phyloP scores from a whole-genome alignment of 2,888 invertebrate genomes.

The Carcina quercana region DNA sequence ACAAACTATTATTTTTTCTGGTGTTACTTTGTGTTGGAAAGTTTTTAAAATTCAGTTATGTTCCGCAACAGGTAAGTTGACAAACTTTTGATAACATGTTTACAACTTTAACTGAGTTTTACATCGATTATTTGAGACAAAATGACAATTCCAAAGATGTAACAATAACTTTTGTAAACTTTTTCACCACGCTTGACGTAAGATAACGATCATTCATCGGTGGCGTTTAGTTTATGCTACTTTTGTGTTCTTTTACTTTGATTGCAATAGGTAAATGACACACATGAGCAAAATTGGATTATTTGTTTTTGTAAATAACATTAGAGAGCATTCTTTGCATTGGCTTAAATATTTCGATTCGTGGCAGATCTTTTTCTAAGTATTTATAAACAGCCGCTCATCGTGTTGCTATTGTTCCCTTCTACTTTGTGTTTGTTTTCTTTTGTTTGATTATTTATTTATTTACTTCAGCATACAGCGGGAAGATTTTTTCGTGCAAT shows the following conservation, averaged over 20 bases:
- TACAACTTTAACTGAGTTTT: slow-evolving; percentile 32
- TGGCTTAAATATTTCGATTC: slow-evolving; percentile 15
- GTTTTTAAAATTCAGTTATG: slow-evolving; percentile 45
- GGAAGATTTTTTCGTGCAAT: slow-evolving; percentile 57
- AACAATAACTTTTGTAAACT: slow-evolving; percentile 50
- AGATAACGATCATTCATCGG: slow-evolving; percentile 28
- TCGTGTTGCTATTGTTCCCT: slow-evolving; percentile 13
- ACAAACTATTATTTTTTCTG: slow-evolving; percentile 42
- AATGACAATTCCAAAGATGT: slow-evolving; percentile 36
- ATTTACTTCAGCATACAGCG: slow-evolving; percentile 51
- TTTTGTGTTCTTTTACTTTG: slow-evolving; percentile 17
- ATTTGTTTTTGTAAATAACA: slow-evolving; percentile 14
- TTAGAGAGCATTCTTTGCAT: slow-evolving; percentile 17
- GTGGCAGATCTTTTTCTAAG: slow-evolving; percentile 8
- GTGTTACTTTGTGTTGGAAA: slow-evolving; percentile 31
- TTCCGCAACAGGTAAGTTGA: slow-evolving; percentile 60
- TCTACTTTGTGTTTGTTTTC: slow-evolving; percentile 15
- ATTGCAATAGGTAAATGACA: slow-evolving; percentile 32
- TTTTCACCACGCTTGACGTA: slow-evolving; percentile 34
- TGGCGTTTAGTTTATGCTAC: slow-evolving; percentile 19
- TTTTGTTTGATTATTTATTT: slow-evolving; percentile 13
- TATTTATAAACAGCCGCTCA: background rate
- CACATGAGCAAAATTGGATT: slow-evolving; percentile 25
- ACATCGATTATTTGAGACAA: slow-evolving; percentile 28
- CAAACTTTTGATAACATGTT: slow-evolving; percentile 27